A percentile compares a stretch with the other conserved stretches of the same genome.
phyloP scores from a whole-genome alignment of 2,888 invertebrate genomes.

The Branchinecta sandiegonensis region DNA sequence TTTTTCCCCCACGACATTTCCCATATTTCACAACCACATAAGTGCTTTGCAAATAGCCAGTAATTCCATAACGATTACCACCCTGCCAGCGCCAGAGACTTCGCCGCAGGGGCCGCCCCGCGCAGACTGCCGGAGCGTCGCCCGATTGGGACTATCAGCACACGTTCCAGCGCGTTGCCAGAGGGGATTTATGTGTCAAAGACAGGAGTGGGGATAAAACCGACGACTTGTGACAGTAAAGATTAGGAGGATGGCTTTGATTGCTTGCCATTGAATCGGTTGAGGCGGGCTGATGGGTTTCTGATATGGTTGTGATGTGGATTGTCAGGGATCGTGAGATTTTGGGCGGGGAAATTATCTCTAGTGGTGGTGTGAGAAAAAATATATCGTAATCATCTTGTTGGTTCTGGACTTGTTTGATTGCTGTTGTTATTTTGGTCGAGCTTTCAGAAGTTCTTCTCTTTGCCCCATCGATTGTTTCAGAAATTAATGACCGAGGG shows the following conservation, averaged over 20 bases:
- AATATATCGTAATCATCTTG: no score
- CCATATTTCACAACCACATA: constrained; percentile 14
- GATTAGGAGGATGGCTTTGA: no score
- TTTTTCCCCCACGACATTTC: background rate
- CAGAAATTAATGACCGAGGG: no score
- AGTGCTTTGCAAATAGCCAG: constrained; percentile 15
- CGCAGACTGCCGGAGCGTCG: background rate
- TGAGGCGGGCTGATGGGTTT: constrained; percentile 13
- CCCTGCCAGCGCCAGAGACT: constrained; percentile 5
- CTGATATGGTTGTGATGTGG: constrained; percentile 5
- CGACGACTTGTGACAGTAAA: no score
- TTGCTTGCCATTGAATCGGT: background rate
- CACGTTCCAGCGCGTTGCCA: background rate
- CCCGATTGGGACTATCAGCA: constrained; percentile 12
- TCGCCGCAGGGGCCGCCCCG: constrained; percentile 10
- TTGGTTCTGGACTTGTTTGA: no score
- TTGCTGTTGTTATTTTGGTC: no score
- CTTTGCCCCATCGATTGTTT: no score
- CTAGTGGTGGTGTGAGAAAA: no score
- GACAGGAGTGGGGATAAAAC: background rate
- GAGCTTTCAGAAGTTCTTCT: no score
- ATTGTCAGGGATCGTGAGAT: no score
- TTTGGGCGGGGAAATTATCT: no score
- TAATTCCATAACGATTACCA: constrained; percentile 10
- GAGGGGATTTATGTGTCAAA: constrained; percentile 1